A percentile compares a stretch with the other conserved stretches of the same genome.
phyloP scores from a whole-genome alignment of 2,113 vertebrate genomes.

The Corythaeola cristata region DNA sequence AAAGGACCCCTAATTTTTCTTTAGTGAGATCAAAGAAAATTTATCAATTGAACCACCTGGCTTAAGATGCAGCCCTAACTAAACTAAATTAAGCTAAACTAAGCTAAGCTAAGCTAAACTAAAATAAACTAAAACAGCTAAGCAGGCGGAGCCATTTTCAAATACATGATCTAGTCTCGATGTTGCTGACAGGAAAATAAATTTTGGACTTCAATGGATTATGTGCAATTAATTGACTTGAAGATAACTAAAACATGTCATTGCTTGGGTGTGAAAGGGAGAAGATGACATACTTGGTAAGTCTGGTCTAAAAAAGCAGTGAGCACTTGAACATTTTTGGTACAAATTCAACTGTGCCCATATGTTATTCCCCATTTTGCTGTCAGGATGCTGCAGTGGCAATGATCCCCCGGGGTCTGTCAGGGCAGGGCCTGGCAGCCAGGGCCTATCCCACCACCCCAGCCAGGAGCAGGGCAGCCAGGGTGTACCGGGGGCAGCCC shows the following conservation, averaged over 20 bases:
- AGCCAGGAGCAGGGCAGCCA: neutral
- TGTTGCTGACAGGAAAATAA: neutral
- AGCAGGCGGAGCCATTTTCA: neutral
- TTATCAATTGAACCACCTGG: neutral
- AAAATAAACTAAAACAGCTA: neutral
- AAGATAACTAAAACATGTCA: neutral
- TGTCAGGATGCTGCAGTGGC: neutral
- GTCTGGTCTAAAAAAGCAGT: neutral
- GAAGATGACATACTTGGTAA: neutral
- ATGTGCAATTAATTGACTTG: neutral
- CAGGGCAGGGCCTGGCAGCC: neutral
- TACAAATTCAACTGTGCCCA: neutral
- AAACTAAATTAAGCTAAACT: neutral
- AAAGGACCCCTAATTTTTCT: neutral
- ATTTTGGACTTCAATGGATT: neutral
- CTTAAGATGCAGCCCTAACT: neutral
- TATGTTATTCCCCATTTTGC: neutral
- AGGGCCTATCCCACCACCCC: neutral
- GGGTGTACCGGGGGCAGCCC: neutral
- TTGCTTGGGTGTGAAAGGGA: neutral
- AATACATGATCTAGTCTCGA: neutral
- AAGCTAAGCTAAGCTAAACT: neutral
- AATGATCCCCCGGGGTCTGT: rapidly evolving
- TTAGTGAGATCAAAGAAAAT: neutral
- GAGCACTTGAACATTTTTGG: neutral